phyloP scores from a whole-genome alignment of 2,888 invertebrate genomes.

The Alloscopus bannaensis region DNA sequence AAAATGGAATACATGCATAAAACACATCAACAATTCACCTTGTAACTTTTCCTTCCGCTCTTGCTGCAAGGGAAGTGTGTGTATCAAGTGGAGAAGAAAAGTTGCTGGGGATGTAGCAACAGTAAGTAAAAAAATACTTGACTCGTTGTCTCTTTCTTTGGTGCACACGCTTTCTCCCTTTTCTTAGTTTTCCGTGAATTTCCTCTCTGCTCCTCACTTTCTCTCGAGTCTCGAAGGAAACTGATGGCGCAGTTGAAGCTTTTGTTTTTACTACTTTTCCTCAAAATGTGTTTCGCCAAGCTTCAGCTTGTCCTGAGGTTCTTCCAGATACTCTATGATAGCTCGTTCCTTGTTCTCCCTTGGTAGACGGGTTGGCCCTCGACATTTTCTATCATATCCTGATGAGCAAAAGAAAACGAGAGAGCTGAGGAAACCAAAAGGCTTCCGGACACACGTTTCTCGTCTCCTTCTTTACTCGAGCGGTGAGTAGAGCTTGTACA shows the following conservation, averaged over 20 bases:
- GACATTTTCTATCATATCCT: conserved; percentile 38
- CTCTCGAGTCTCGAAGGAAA: conserved; percentile 36
- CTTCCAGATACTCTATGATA: background rate
- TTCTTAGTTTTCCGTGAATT: conserved; percentile 8
- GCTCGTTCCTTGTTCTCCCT: conserved; percentile 9
- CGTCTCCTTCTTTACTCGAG: background rate
- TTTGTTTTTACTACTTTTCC: conserved; percentile 10
- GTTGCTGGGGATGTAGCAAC: conserved; percentile 29
- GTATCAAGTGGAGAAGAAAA: conserved; percentile 19
- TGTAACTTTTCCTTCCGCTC: conserved; percentile 40
- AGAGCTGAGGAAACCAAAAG: conserved; percentile 45
- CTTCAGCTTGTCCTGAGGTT: conserved; percentile 31
- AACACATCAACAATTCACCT: conserved; percentile 57
- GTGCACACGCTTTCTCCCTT: too few species aligned
- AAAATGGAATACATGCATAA: conserved; percentile 56
- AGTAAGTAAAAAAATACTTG: conserved; percentile 10
- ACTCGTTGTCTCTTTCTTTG: too few species aligned
- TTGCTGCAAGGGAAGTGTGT: conserved; percentile 25
- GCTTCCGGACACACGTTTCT: conserved; percentile 50
- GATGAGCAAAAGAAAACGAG: conserved; percentile 11
- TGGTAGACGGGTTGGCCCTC: conserved; percentile 7
- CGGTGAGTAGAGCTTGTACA: background rate
- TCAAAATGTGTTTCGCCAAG: too few species aligned
- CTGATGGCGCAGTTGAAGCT: conserved; percentile 34
- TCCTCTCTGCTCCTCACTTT: conserved; percentile 9